Base-by-base conservation (phyloP, 2,888 invertebrate genomes). In the Dione juno region DNA sequence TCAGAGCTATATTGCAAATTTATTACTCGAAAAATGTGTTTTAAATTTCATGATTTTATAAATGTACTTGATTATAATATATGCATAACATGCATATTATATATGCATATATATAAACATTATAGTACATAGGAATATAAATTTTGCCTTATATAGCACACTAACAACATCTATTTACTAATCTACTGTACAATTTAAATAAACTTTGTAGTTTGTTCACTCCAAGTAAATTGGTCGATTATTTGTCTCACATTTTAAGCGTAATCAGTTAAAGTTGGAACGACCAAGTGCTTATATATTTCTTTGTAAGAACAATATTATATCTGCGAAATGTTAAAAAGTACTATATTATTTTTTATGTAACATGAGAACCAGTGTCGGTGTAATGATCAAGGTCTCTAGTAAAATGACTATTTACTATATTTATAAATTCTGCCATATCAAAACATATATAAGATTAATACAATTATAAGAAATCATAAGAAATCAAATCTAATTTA, bases 241-340 rank as follows among this genome's bases (percentile, higher is more conserved):
- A 28, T 43, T 66, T 14, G 35, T 64, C 28, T 58, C 64, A 65
- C 28, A 54, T 40, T 64, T 53, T 69, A 69, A 50, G 65, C 65
- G 57, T 65, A 65, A 16, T 57, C 14, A 41, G 16, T 54, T 35
- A 14, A 35, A 57, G 28, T 14, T 19, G 43, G 37, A 66, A 37
- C 28, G 11, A 41, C 35, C n/a, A 35, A n/a, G 43, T 16, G 14
- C 16, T 13, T 16, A 28, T 37, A 35, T 3, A 2, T n/a, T 37
- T 59, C 41, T 61, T 61, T 61, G 61, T 9, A 61, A 21, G 19
- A 54, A 21, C 43, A 59, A 59, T 21, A 21, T 54, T 35, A 16
- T 50, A 50, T 50, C 10, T 50, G 19, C 9, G 16, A 10, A 50
- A 45, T 45, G 14, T 45, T 8, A 9, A 45, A 45, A 45, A n/a